Base-by-base conservation (phyloP, 37 sponge, comb jelly and placozoan genomes). In the Diacarnus erythraeanus region DNA sequence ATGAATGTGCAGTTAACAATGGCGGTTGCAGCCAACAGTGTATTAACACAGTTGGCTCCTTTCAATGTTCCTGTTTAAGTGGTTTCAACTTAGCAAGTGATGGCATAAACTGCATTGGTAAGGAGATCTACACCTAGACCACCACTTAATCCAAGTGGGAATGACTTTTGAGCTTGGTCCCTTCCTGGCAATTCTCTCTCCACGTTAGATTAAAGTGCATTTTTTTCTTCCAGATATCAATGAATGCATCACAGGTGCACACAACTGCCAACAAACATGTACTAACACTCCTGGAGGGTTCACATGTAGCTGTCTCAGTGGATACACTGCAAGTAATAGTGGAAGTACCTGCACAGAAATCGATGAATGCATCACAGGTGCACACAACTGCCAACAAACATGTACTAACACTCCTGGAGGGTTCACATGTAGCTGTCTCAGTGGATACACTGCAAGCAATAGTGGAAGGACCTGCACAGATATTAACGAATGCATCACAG, bases 351-450 rank as follows among this genome's bases (percentile, higher is more conserved):
- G 71, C 35, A 40, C 42, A 82, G 83, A 83, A 33, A 44, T 76
- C 23, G 38, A 75, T 64, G 84, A 83, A 59, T 83, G 84, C n/a
- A 35, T 9, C 1, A n/a, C 70, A 5, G 36, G 47, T 20, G n/a
- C n/a, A n/a, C n/a, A n/a, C 59, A 59, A 74, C 2, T 81, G 82
- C 60, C 3, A 9, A 1, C 82, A 81, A 12, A 15, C 30, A 18
- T 81, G 82, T 72, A 81, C 74, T 23, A 72, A 81, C 47, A 81
- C 74, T 15, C 66, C 3, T 57, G 82, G 82, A 30, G 38, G 56
- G n/a, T 72, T 60, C 42, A 30, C 25, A 12, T 81, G 82, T 59
- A 38, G 63, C 40, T 81, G 82, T 54, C 72, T 6, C 30, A 41
- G 65, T 59, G 82, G 82, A 29, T 81, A 59, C 43, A 34, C 6